Percentiles rank a stretch among this genome's conserved stretches.
These are phyloP conservation scores for Caenorhabditis plicata DNA, from an alignment of 2,888 invertebrate species.

Conservation along the genomic window DNA sequence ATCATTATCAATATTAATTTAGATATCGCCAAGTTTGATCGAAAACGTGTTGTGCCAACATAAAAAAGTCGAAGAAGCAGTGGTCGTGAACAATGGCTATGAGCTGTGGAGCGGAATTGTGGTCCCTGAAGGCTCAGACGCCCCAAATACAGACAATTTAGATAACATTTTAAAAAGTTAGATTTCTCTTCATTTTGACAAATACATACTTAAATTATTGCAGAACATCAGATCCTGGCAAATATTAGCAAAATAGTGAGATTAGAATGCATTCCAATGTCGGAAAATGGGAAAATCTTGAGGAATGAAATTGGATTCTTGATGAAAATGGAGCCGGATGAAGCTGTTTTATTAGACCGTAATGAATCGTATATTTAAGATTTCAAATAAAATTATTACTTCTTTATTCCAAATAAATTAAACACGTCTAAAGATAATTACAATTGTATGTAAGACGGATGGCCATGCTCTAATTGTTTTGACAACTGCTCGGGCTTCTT, in stretches of 20 bases:
- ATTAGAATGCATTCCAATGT: constrained; percentile 38
- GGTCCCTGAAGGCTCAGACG: constrained; percentile 10
- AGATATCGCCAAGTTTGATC: constrained; percentile 22
- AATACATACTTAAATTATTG: constrained; percentile 1
- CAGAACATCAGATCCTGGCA: constrained; percentile 18
- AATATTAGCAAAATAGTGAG: constrained; percentile 18
- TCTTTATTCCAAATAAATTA: too few species aligned
- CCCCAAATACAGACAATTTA: constrained; percentile 16
- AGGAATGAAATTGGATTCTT: constrained; percentile 27
- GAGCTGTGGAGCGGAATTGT: constrained; percentile 30
- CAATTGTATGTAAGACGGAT: too few species aligned
- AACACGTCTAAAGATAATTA: too few species aligned
- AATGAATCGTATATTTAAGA: constrained; percentile 22
- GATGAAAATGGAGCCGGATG: constrained; percentile 16
- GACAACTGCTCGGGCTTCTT: too few species aligned
- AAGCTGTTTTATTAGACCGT: constrained; percentile 1
- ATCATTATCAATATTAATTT: neutral
- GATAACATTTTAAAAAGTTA: constrained; percentile 29
- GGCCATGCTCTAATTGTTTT: too few species aligned
- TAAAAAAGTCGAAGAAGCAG: constrained; percentile 22
- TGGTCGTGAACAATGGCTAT: constrained; percentile 13
- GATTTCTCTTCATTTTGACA: neutral
- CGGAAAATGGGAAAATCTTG: constrained; percentile 34
- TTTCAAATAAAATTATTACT: neutral
- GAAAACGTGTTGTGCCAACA: constrained; percentile 20